Percentiles rank a stretch among this genome's conserved stretches.
These are phyloP conservation scores for Silurus lanzhouensis DNA, from an alignment of 2,797 vertebrate genomes.

Conservation along the genomic window DNA sequence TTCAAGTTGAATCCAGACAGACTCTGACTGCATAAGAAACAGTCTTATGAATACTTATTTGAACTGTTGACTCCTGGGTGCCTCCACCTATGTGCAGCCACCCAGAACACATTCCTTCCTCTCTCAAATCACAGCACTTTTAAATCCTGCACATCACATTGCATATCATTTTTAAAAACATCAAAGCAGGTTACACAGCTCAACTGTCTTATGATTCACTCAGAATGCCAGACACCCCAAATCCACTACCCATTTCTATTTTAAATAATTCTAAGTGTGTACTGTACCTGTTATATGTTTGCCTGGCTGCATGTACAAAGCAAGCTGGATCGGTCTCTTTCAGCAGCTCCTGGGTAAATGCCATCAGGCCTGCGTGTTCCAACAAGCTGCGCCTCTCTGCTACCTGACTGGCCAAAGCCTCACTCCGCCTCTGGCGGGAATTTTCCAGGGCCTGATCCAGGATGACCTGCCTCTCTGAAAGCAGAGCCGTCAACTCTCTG, in stretches of 20 bases:
- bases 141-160: neutral
- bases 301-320: constrained; percentile 90
- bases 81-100: neutral
- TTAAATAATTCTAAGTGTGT: constrained; percentile 3
- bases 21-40: neutral
- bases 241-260: neutral
- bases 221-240: neutral
- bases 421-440: constrained; percentile 82
- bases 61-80: neutral
- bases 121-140: neutral
- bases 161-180: neutral
- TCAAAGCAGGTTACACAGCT: neutral
- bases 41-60: no score
- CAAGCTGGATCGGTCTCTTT: constrained; percentile 93
- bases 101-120: neutral
- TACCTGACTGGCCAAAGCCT: constrained; percentile 82
- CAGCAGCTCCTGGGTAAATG: constrained; percentile 89
- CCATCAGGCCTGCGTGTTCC: constrained; percentile 91
- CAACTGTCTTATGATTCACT: neutral
- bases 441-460: constrained; percentile 85
- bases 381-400: constrained; percentile 84
- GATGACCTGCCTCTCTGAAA: constrained; percentile 83
- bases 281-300: constrained; percentile 87
- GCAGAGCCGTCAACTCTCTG: constrained; percentile 81
- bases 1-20: neutral